Conservation (phyloP, 92 coral and sea anemone genomes). For the Epizoanthus ramosus region DNA sequence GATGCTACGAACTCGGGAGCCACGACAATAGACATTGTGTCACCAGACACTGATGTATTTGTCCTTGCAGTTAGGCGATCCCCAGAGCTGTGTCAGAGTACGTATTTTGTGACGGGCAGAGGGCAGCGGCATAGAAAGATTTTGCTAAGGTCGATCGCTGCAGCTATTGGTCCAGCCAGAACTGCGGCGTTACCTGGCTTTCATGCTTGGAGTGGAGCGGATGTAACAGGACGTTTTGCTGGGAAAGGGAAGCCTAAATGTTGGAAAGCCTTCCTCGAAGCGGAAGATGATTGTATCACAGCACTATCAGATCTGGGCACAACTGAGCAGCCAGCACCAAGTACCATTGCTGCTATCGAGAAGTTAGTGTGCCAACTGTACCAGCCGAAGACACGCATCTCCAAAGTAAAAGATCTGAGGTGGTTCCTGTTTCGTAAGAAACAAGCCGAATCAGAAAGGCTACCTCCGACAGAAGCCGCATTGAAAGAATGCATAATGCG, state of each 20-base stretch:
- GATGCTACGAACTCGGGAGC: constrained; percentile 54
- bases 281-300: constrained; percentile 1
- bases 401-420: constrained; percentile 40
- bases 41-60: constrained; percentile 64
- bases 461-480: neutral
- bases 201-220: too few relatives aligned
- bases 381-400: constrained; percentile 34
- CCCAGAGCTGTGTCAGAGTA: too few relatives aligned
- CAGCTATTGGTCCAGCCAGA: too few relatives aligned
- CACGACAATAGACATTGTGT: constrained; percentile 27
- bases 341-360: constrained; percentile 31
- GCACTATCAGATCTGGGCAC: constrained; percentile 26
- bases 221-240: neutral
- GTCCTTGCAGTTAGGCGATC: constrained; percentile 25
- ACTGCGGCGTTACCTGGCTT: too few relatives aligned
- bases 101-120: too few relatives aligned
- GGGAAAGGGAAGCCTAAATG: constrained; percentile 14
- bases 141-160: too few relatives aligned
- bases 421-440: constrained; percentile 56
- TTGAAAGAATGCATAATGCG: neutral
- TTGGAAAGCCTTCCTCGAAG: constrained; percentile 16
- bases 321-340: constrained; percentile 6
- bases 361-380: constrained; percentile 50
- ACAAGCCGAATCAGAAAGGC: constrained; percentile 60
- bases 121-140: too few relatives aligned